Percentiles rank a stretch among this genome's conserved stretches.
Evolutionary conservation across 1,140 invertebrate genomes (phyloP).

Genomic region (Teleogryllus occipitalis): DNA sequence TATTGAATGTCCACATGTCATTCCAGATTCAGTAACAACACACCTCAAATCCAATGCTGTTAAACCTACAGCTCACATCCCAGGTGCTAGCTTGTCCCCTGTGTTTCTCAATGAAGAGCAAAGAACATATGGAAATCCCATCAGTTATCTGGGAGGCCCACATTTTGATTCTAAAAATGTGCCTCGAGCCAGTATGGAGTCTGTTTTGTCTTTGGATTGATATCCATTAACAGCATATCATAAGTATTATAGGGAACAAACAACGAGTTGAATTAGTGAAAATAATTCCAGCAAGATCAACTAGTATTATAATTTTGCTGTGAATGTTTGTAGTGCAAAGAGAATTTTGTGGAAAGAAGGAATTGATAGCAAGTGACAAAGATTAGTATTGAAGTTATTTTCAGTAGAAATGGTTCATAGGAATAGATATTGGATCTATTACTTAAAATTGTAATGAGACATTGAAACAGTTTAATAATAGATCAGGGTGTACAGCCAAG

Average conservation of each 20-base stretch:
- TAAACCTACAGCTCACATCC: constrained; percentile 4
- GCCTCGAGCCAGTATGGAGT: constrained; percentile 51
- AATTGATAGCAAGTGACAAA: neutral
- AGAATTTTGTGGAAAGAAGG: neutral
- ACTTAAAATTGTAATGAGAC: no score
- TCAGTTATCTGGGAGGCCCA: constrained; percentile 62
- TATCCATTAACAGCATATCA: no score
- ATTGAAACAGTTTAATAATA: no score
- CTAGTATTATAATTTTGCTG: no score
- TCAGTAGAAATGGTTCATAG: neutral
- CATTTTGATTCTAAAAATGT: constrained; percentile 41
- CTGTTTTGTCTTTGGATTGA: constrained; percentile 59
- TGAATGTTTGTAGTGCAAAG: no score
- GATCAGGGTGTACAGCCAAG: neutral
- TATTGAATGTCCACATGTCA: neutral
- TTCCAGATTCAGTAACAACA: constrained; percentile 11
- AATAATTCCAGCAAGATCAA: no score
- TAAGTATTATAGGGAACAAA: no score
- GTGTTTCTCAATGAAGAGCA: constrained; percentile 44
- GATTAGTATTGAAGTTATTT: neutral
- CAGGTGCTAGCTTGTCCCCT: constrained; percentile 31
- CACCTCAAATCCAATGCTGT: constrained; percentile 7
- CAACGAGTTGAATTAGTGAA: no score
- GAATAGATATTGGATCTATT: no score
- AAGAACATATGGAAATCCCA: constrained; percentile 56